Evolutionary conservation across 2,113 vertebrate genomes (phyloP), one percentile per base, ranked within the genome.

Genomic region (Micronycteris hirsuta): DNA sequence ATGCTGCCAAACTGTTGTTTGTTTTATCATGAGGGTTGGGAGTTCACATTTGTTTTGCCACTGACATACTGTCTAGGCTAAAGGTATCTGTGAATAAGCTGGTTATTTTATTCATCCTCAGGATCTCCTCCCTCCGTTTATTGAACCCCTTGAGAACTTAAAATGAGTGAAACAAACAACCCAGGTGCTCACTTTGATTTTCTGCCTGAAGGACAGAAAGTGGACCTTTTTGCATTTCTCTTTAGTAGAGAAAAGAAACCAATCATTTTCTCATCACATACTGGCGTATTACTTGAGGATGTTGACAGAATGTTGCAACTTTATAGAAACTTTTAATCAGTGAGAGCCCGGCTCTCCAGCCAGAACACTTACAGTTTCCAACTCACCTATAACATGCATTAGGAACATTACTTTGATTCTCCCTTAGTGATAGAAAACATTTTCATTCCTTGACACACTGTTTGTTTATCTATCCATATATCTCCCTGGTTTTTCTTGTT

Each of bases 401-500:
- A 41, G 56, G 92, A 93, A 97, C 87, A 71, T 96, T 82, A 86
- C 88, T 96, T 96, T 97, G 90, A 89, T 97, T 97, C 97, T 95
- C 93, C 97, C 94, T 86, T 95, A 80, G 86, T 54, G 96, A 95
- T 91, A 90, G 89, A 84, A 93, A 96, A 94, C 97, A 98, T 98
- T 98, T 97, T 98, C 98, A 93, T 98, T 97, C 94, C 97, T 98
- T 92, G 5, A 43, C 8, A 68, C 96, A 95, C 83, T 95, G 86
- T 97, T 98, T 97, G 96, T 97, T 98, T 98, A 97, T 98, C 97
- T 98, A 87, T 93, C 96, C 97, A 93, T 97, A 96, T 81, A 97
- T 97, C 96, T 98, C 96, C 89, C 96, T 95, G 86, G 52, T 98
- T 98, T 98, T 93, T 58, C 90, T 90, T 97, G 97, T 97, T 98